phyloP scores from a whole-genome alignment of 1,140 invertebrate genomes.

The Bombyx mori region ASM3026992v2 NC_085119.1:8343501-8344000 shows the following conservation, averaged over 20 bases:
- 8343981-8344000: too few species aligned
- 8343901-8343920: conserved; percentile 22
- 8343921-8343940: conserved; percentile 6
- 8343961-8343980: too few species aligned
- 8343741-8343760: too few species aligned
- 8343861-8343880: conserved; percentile 1
- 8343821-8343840: conserved; percentile 17
- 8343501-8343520: conserved; percentile 2
- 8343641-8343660: conserved; percentile 1
- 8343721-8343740: too few species aligned
- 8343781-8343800: background rate
- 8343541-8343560: conserved; percentile 6
- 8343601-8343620: conserved; percentile 6
- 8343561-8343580: conserved; percentile 9
- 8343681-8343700: too few species aligned
- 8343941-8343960: too few species aligned
- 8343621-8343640: conserved; percentile 5
- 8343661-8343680: too few species aligned
- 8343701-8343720: too few species aligned
- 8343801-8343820: background rate
- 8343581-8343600: conserved; percentile 5
- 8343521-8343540: conserved; percentile 10
- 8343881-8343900: conserved; percentile 13
- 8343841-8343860: conserved; percentile 13
- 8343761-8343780: background rate